These are phyloP conservation scores for Thalassoma bifasciatum DNA, from an alignment of 2,113 vertebrate genomes.

Conservation along the genomic window DNA sequence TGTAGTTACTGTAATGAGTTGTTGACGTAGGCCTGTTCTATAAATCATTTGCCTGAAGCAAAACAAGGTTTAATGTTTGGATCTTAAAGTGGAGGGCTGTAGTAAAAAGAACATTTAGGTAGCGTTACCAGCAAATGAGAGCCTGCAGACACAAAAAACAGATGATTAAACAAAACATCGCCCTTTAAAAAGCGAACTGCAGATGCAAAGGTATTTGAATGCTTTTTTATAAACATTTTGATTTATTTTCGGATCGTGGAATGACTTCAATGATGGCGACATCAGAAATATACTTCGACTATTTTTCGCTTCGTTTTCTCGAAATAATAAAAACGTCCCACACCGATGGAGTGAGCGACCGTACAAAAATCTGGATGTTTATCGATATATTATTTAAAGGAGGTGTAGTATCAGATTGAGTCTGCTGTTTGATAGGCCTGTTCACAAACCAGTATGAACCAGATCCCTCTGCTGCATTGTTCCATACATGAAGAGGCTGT, in stretches of 20 bases:
- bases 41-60: conserved; percentile 13
- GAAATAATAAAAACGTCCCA: too few species aligned
- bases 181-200: conserved; percentile 5
- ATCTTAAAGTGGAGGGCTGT: conserved; percentile 18
- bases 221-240: conserved; percentile 13
- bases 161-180: conserved; percentile 4
- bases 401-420: not conserved
- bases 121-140: conserved; percentile 12
- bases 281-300: conserved; percentile 7
- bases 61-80: not conserved
- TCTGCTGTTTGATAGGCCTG: conserved; percentile 47
- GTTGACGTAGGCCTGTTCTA: conserved; percentile 7
- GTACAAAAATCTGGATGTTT: too few species aligned
- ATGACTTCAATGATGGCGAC: not conserved
- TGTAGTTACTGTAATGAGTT: conserved; percentile 8
- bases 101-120: conserved; percentile 29
- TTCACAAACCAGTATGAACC: conserved; percentile 74
- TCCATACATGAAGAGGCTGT: conserved; percentile 62
- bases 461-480: conserved; percentile 69
- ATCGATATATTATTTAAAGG: too few species aligned
- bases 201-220: conserved; percentile 8
- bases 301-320: not conserved
- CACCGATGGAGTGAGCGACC: too few species aligned
- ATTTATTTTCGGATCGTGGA: not conserved
- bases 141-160: conserved; percentile 11